Evolutionary conservation across 2,888 invertebrate genomes (phyloP), one percentile per base, ranked within the genome.

Genomic region (Dasysyrphus tricinctus): DNA sequence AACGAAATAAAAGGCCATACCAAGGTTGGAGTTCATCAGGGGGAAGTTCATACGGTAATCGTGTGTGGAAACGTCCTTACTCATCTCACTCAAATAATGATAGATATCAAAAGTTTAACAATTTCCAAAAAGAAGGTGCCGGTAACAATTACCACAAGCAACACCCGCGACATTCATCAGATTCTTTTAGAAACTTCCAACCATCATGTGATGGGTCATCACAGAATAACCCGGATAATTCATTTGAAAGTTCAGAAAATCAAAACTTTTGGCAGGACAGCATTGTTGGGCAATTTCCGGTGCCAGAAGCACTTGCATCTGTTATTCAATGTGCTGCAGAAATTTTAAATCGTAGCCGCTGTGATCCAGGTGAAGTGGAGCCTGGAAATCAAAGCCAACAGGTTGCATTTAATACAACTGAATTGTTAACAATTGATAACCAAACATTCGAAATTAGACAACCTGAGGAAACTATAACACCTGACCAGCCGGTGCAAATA

Each of bases 41-140:
- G 19, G 3, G 61, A 5, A 49, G 19, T 8, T 49, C 37, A 42
- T 82, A 37, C 16, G 19, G 51, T n/a, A 77, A 82, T 72, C 77
- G 42, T 16, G 19, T 59, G 0, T 82, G 81, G 81, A 57, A 82
- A 59, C 72, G 81, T 11, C 51, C 34, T 11, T 16, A 63, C 14
- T 8, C 51, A 19, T 56, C 1, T 16, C 47, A 39, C 14, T 24
- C 65, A 42, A 51, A 73, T 32, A 51, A 73, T 32, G 16, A 79
- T 24, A 19, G 32, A 19, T 37, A 19, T 61, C 9, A 34, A 47
- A 14, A 51, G 4, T 42, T 4, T 14, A 12, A 42, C 12, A 42
- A 73, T 34, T 59, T 14, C 5, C 44, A 19, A 57, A 59, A 12
- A 54, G 14, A 3, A 8, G 34, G 14, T 9, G 14, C 9, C 9